Evolutionary conservation across 1,140 invertebrate species (phyloP), one percentile per base, ranked within the genome.

Genomic region (Microplitis demolitor): DNA sequence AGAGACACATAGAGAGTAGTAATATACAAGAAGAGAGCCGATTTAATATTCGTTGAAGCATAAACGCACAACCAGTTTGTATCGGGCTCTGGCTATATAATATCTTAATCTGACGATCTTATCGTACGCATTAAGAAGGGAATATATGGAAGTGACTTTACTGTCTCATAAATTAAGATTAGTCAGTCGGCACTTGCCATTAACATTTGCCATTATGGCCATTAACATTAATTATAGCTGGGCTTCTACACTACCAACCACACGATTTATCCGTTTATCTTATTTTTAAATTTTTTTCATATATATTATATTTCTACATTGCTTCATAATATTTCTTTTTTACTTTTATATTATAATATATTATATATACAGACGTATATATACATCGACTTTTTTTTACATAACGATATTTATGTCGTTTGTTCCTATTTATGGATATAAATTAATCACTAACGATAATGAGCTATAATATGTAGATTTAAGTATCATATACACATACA

Each of bases 61-160:
- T 58, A 67, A 54, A 74, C 67, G 53, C 62, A 68, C 11, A 70
- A 79, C 78, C 76, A 78, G 74, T 77, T 79, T 78, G 76, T 76
- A 74, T 79, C 74, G 78, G 78, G 39, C 39, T 70, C 71, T 73
- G 71, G 74, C 74, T 73, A 80, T 82, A 82, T 82, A 80, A 82
- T 82, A 82, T 80, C 80, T 82, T 80, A 82, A 82, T 82, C 80
- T 79, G 76, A 76, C 76, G 76, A 82, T 82, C 79, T 82, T 82
- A 80, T 82, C 80, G 76, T 54, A 74, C 74, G 71, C 78, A 79
- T 79, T 79, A 79, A 79, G 73, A 78, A 72, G 67, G 69, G 75
- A 76, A 81, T 81, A 79, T 78, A 79, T 78, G 76, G 77, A 77
- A 81, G 77, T 80, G 79, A 79, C 77, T 78, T 80, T 78, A 79